Percentiles rank a stretch among this genome's conserved stretches.
phyloP scores from a whole-genome alignment of 2,888 invertebrate species.

The Drosophila stalkeri region DNA sequence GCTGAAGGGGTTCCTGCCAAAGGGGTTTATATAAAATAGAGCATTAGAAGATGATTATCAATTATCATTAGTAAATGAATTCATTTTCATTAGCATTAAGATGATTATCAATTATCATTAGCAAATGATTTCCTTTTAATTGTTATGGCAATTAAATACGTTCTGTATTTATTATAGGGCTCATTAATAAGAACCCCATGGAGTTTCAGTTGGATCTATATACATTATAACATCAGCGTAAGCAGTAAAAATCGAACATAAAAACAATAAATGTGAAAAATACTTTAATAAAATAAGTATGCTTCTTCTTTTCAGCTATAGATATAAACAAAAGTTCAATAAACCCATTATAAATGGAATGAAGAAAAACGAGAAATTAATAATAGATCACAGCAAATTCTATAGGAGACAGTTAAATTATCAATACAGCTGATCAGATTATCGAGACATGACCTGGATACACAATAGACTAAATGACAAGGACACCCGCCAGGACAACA shows the following conservation, averaged over 20 bases:
- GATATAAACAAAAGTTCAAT: neutral
- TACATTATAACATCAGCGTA: neutral
- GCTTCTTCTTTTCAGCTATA: neutral
- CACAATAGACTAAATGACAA: neutral
- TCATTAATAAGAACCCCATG: neutral
- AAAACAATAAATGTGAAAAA: neutral
- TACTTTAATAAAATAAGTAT: no score
- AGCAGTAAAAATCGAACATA: neutral
- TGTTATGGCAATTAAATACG: neutral
- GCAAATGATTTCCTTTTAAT: neutral
- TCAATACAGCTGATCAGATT: neutral
- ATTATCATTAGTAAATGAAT: neutral
- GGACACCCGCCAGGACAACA: neutral
- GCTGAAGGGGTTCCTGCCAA: neutral
- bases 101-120: neutral
- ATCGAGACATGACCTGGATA: neutral
- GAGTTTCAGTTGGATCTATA: neutral
- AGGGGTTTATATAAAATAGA: neutral
- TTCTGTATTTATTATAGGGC: neutral
- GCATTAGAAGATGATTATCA: neutral
- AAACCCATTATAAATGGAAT: neutral
- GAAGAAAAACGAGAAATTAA: neutral
- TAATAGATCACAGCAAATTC: neutral
- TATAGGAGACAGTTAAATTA: neutral
- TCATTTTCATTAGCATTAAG: neutral